Base-by-base conservation (phyloP, 2,113 vertebrate genomes). In the Boulengerochromis microlepis region DNA sequence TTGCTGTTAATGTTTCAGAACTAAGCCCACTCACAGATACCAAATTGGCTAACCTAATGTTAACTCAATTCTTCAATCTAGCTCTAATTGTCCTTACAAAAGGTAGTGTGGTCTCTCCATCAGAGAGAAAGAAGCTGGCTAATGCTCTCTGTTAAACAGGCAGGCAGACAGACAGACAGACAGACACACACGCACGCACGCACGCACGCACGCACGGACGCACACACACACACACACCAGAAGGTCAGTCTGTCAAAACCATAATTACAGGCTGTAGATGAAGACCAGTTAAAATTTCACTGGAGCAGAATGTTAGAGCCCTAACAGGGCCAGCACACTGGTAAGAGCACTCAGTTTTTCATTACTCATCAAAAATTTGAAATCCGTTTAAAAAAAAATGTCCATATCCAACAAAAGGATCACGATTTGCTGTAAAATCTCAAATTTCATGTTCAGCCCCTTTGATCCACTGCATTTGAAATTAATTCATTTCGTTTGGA, bases 221-320 rank as follows among this genome's bases (percentile, higher is more conserved):
- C 50, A 8, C 45, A 5, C 18, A 2, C 54, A 33, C 45, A 8
- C 29, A 57, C 74, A 52, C 38, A 86, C 91, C 84, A 66, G 81
- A 52, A 50, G 26, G 54, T 9, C 85, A 50, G 31, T 6, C 80
- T 11, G 56, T 92, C 87, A 88, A 93, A 69, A 91, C 91, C 91
- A 93, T 91, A 91, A 92, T 93, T 91, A 93, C 81, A 91, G 90
- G 81, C 81, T 92, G 69, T 78, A 87, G 86, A 92, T 87, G 81
- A 86, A 90, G 61, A 64, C 64, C 71, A 82, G 74, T 86, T 83
- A 69, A 87, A 88, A 42, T 82, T 90, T 91, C 82, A 85, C 59
- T 87, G 83, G 83, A 69, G 56, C 33, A 85, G 66, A 85, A 53
- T 54, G 59, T 86, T 57, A 33, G 53, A 87, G 13, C 61, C 40